Percentiles rank a stretch among this genome's conserved stretches.
Conservation (phyloP, 2,888 invertebrate species). For the Criorhina ranunculi region DNA sequence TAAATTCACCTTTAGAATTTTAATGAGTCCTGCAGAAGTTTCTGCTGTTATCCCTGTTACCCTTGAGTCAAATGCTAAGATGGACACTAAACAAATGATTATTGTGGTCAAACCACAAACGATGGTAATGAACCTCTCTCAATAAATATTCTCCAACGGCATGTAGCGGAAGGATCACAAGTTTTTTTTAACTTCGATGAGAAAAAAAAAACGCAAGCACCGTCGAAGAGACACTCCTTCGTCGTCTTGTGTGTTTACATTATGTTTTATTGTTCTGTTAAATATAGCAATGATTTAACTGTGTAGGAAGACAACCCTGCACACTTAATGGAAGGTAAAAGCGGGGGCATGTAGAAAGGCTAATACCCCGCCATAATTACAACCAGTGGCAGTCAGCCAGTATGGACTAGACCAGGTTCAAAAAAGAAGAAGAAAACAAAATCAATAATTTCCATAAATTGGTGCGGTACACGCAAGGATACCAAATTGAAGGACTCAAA, state of each 20-base stretch:
- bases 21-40: conserved; percentile 74
- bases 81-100: conserved; percentile 43
- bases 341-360: conserved; percentile 53
- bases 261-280: conserved; percentile 58
- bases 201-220: conserved; percentile 13
- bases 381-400: conserved; percentile 35
- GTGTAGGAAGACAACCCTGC: conserved; percentile 43
- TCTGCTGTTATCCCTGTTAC: conserved; percentile 26
- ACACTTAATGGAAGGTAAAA: conserved; percentile 37
- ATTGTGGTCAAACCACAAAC: conserved; percentile 41
- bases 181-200: conserved; percentile 2
- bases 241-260: conserved; percentile 50
- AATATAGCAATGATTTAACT: conserved; percentile 70
- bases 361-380: conserved; percentile 64
- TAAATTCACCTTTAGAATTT: conserved; percentile 71
- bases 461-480: conserved; percentile 63
- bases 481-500: conserved; percentile 48
- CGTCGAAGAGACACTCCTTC: conserved; percentile 50
- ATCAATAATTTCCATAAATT: conserved; percentile 65
- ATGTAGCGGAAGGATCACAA: conserved; percentile 6
- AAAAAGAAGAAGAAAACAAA: conserved; percentile 51
- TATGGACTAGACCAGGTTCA: conserved; percentile 61
- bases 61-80: conserved; percentile 28
- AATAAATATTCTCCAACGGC: conserved; percentile 32
- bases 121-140: conserved; percentile 54